Evolutionary conservation across 2,113 vertebrate genomes (phyloP).

Genomic region (Benitochromis conjunctus): DNA sequence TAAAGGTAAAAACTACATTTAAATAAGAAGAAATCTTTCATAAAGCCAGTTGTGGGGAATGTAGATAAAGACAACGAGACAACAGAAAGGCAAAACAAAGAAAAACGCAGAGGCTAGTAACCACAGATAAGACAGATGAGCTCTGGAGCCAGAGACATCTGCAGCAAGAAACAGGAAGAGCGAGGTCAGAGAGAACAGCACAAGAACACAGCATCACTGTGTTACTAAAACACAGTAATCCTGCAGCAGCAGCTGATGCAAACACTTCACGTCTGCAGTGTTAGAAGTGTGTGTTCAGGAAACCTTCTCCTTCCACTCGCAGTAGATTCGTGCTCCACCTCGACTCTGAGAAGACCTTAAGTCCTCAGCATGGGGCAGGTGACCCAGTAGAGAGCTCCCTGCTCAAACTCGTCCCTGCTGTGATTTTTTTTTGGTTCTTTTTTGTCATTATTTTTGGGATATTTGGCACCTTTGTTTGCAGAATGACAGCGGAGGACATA

Average conservation of each 20-base stretch:
- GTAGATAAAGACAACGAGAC: background rate
- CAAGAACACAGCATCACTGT: background rate
- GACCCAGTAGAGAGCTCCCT: background rate
- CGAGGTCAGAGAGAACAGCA: background rate
- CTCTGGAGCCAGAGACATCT: background rate
- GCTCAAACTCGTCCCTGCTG: background rate
- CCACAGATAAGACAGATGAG: background rate
- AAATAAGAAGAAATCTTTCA: background rate
- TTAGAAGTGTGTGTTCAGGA: background rate
- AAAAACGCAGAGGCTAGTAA: rapidly evolving
- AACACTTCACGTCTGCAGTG: rapidly evolving
- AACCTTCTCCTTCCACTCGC: background rate
- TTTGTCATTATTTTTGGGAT: rapidly evolving
- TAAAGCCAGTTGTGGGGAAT: background rate
- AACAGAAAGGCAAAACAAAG: background rate
- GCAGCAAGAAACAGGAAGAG: background rate
- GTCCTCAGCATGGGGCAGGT: background rate
- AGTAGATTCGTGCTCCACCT: background rate
- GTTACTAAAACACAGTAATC: background rate
- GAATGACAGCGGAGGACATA: background rate
- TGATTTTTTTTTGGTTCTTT: background rate
- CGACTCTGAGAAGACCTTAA: background rate
- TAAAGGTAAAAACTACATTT: background rate
- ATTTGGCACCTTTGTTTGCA: background rate
- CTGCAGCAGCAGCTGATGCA: background rate